Conservation (phyloP, 2,797 vertebrate genomes). For the Microctenopoma steveboyesi region DNA sequence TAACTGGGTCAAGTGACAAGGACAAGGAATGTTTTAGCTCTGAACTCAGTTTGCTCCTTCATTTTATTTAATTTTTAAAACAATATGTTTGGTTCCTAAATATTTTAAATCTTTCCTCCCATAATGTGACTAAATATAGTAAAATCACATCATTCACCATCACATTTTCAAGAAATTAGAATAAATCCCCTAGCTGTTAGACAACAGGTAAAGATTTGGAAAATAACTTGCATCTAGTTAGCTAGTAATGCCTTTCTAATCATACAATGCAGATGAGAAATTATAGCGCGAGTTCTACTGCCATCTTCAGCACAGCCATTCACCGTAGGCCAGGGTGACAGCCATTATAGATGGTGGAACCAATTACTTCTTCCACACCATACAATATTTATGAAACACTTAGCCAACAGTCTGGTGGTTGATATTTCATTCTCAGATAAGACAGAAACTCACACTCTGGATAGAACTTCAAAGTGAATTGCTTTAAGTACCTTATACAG, state of each 20-base stretch:
- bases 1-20: slow-evolving; percentile 28
- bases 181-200: slow-evolving; percentile 12
- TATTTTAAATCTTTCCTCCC: background rate
- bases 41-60: background rate
- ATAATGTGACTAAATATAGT: slow-evolving; percentile 17
- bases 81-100: slow-evolving; percentile 13
- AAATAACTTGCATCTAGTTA: slow-evolving; percentile 41
- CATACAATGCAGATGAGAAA: slow-evolving; percentile 34
- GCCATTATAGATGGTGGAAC: slow-evolving; percentile 80
- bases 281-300: slow-evolving; percentile 49
- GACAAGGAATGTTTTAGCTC: slow-evolving; percentile 4
- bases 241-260: slow-evolving; percentile 43
- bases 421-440: slow-evolving; percentile 83
- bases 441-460: slow-evolving; percentile 70
- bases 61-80: background rate
- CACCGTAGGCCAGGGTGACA: slow-evolving; percentile 69
- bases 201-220: slow-evolving; percentile 31
- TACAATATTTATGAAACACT: slow-evolving; percentile 88
- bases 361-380: slow-evolving; percentile 84
- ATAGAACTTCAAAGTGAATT: slow-evolving; percentile 70
- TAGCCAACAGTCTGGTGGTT: slow-evolving; percentile 79
- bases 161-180: slow-evolving; percentile 6
- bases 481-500: slow-evolving; percentile 48
- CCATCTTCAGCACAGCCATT: slow-evolving; percentile 44
- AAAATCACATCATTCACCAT: slow-evolving; percentile 5